Conservation (phyloP, 2,888 invertebrate genomes). For the Agrotis puta region DNA sequence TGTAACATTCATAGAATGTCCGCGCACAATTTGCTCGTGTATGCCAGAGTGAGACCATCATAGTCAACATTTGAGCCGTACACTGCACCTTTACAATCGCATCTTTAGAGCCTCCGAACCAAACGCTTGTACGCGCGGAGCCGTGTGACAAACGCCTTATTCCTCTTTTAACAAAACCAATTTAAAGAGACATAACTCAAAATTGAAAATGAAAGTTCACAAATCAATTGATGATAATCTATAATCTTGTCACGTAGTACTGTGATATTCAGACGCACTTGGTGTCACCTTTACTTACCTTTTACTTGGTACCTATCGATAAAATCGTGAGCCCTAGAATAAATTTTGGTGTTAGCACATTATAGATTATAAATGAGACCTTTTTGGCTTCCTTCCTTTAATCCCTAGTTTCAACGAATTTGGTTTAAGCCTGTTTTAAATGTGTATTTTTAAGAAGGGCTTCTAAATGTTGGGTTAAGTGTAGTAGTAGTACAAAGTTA, state of each 20-base stretch:
- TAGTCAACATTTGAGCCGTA: too few species aligned
- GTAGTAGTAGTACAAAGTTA: too few species aligned
- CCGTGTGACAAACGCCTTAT: too few species aligned
- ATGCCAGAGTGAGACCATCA: too few species aligned
- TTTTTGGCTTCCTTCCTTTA: slow-evolving; percentile 8
- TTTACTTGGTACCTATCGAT: slow-evolving; percentile 18
- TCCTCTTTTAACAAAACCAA: slow-evolving; percentile 40
- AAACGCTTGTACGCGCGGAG: too few species aligned
- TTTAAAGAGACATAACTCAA: slow-evolving; percentile 45
- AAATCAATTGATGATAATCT: slow-evolving; percentile 32
- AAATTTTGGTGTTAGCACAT: slow-evolving; percentile 32
- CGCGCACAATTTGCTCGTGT: too few species aligned
- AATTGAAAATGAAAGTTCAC: slow-evolving; percentile 29
- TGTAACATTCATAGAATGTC: too few species aligned
- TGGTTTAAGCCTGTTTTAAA: background rate
- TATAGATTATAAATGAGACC: slow-evolving; percentile 30
- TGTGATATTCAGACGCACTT: slow-evolving; percentile 30
- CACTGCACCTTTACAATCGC: too few species aligned
- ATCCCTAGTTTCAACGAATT: slow-evolving; percentile 10
- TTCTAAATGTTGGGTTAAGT: background rate
- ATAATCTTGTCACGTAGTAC: slow-evolving; percentile 30
- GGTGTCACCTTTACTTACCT: slow-evolving; percentile 34
- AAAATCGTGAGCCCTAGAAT: slow-evolving; percentile 31
- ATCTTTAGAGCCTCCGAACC: too few species aligned
- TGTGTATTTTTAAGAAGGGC: background rate